Evolutionary conservation across 2,888 invertebrate species (phyloP).

Genomic region (Mantis religiosa): DNA sequence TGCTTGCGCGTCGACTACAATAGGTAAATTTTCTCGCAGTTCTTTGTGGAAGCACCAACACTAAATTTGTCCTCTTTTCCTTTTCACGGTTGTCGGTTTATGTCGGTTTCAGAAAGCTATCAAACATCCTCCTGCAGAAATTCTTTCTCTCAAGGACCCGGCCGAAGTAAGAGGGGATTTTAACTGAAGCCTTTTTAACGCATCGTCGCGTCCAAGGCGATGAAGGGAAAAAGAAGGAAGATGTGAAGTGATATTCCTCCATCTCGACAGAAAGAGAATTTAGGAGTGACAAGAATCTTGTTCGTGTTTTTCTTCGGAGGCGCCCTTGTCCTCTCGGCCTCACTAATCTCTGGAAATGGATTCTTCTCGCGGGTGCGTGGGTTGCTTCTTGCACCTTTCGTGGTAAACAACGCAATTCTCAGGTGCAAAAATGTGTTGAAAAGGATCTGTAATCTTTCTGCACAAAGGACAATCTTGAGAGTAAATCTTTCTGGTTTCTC

Average conservation of each 20-base stretch:
- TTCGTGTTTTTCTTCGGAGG: constrained; percentile 2
- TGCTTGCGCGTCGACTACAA: background rate
- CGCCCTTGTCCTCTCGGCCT: background rate
- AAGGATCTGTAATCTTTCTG: background rate
- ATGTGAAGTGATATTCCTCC: background rate
- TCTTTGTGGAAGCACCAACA: background rate
- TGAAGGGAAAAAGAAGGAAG: background rate
- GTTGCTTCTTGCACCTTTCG: background rate
- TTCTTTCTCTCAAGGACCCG: background rate
- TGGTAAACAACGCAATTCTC: background rate
- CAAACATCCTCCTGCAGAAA: background rate
- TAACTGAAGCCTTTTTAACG: background rate
- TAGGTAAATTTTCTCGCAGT: background rate
- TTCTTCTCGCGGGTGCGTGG: background rate
- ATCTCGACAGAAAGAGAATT: background rate
- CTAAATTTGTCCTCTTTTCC: background rate
- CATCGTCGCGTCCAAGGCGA: constrained; percentile 1
- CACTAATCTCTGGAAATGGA: background rate
- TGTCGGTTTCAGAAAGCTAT: background rate
- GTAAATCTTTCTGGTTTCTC: background rate
- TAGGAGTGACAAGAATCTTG: constrained; percentile 17
- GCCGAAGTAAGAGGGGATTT: background rate
- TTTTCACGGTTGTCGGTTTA: constrained; percentile 15
- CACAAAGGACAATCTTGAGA: background rate
- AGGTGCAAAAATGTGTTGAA: background rate